These are phyloP conservation scores for Saturnia pavonia DNA, from an alignment of 2,888 invertebrate genomes.

Conservation along the genomic window DNA sequence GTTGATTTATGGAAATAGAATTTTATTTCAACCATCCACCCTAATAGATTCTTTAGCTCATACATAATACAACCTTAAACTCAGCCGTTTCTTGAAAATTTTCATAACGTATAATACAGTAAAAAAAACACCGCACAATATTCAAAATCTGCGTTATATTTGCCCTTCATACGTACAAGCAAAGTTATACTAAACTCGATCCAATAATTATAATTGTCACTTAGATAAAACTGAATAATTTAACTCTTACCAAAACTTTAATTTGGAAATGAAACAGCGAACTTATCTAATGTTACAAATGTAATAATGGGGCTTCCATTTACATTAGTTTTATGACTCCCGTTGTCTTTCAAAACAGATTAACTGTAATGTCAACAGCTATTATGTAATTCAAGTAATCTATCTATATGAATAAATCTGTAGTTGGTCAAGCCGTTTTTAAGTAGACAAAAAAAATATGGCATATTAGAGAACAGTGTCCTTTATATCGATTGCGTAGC, in stretches of 20 bases:
- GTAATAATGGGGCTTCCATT: constrained; percentile 41
- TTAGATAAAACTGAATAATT: constrained; percentile 44
- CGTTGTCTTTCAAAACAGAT: neutral
- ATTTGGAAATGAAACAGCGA: constrained; percentile 53
- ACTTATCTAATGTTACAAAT: constrained; percentile 48
- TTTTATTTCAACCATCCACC: neutral
- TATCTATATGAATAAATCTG: no score
- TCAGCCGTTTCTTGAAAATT: neutral
- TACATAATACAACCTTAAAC: neutral
- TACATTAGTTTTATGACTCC: constrained; percentile 29
- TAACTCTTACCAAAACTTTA: constrained; percentile 54
- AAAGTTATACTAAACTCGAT: neutral
- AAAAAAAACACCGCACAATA: neutral
- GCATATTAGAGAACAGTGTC: no score
- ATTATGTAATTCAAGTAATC: neutral
- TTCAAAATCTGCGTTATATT: neutral
- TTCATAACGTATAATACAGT: neutral
- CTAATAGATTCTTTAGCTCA: neutral
- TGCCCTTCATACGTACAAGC: neutral
- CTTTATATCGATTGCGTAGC: no score
- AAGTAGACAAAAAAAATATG: no score
- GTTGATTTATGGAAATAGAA: neutral
- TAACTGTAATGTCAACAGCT: neutral
- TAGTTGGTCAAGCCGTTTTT: no score
- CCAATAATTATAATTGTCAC: constrained; percentile 27